phyloP scores from a whole-genome alignment of 2,113 vertebrate genomes.

The Nothobranchius kuhntae region DNA sequence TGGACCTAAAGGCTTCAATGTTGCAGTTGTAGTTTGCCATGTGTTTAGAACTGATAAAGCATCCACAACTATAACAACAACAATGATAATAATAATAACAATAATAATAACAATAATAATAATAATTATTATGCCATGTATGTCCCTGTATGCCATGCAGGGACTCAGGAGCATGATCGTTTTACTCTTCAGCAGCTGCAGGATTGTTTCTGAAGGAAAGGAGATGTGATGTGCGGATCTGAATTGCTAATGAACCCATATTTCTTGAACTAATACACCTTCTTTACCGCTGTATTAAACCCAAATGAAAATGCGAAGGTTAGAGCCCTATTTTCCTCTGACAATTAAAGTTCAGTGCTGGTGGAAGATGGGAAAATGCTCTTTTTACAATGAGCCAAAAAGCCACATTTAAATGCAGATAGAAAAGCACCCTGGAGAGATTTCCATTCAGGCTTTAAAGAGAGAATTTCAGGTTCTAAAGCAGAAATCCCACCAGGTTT shows the following conservation, averaged over 20 bases:
- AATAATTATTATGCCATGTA: too few species aligned
- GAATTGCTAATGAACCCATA: slow-evolving; percentile 16
- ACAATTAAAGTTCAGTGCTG: slow-evolving; percentile 11
- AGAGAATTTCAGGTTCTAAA: slow-evolving; percentile 25
- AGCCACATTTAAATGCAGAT: slow-evolving; percentile 31
- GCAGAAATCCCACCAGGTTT: slow-evolving; percentile 29
- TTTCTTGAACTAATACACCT: not conserved
- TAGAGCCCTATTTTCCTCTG: slow-evolving; percentile 6
- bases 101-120: too few species aligned
- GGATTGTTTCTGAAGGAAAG: slow-evolving; percentile 83
- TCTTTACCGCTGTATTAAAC: not conserved
- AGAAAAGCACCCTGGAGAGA: slow-evolving; percentile 19
- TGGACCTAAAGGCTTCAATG: too few species aligned
- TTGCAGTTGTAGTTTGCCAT: too few species aligned
- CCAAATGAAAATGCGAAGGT: slow-evolving; percentile 13
- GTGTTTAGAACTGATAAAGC: too few species aligned
- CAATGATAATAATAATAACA: too few species aligned
- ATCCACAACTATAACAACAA: too few species aligned
- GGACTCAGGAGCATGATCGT: slow-evolving; percentile 89
- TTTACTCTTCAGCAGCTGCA: slow-evolving; percentile 85
- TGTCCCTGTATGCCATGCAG: slow-evolving; percentile 89
- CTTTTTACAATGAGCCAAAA: slow-evolving; percentile 7
- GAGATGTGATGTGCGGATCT: slow-evolving; percentile 20
- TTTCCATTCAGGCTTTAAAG: slow-evolving; percentile 1
- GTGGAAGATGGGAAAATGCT: slow-evolving; percentile 11